A percentile compares a stretch with the other conserved stretches of the same genome.
phyloP scores from a whole-genome alignment of 2,797 vertebrate genomes.

The Nannoperca obscura region DNA sequence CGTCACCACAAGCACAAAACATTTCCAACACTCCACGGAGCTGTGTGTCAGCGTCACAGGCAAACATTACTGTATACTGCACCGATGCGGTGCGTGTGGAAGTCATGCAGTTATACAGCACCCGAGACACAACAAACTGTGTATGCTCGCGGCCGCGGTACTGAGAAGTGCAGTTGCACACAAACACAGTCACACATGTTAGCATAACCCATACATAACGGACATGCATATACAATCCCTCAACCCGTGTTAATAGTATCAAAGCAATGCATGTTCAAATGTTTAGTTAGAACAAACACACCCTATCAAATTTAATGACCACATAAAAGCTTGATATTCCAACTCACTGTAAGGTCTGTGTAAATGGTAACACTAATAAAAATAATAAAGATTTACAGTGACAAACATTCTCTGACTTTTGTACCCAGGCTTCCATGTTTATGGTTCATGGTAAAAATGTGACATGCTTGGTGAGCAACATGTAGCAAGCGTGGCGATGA shows the following conservation, averaged over 20 bases:
- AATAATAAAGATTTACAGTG: constrained; percentile 7
- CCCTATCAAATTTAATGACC: neutral
- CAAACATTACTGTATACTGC: constrained; percentile 14
- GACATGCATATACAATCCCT: constrained; percentile 19
- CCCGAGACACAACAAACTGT: neutral
- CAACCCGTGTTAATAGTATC: constrained; percentile 18
- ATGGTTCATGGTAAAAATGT: constrained; percentile 27
- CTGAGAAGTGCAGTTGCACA: constrained; percentile 11
- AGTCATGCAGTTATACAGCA: constrained; percentile 33
- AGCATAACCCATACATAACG: constrained; percentile 5
- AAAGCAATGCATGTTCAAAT: constrained; percentile 25
- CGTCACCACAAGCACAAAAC: constrained; percentile 61
- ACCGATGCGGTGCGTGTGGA: neutral
- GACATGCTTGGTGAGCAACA: constrained; percentile 31
- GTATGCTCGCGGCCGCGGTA: neutral
- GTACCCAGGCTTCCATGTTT: constrained; percentile 21
- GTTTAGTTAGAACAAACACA: constrained; percentile 12
- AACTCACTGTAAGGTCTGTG: neutral
- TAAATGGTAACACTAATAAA: constrained; percentile 13
- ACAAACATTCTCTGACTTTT: constrained; percentile 16
- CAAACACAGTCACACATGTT: constrained; percentile 11
- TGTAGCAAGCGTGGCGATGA: constrained; percentile 33
- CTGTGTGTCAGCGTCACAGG: constrained; percentile 18
- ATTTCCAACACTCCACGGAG: constrained; percentile 41
- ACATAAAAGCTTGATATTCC: neutral